A percentile compares a stretch with the other conserved stretches of the same genome.
phyloP scores from a whole-genome alignment of 1,140 invertebrate genomes.

The Mya arenaria region DNA sequence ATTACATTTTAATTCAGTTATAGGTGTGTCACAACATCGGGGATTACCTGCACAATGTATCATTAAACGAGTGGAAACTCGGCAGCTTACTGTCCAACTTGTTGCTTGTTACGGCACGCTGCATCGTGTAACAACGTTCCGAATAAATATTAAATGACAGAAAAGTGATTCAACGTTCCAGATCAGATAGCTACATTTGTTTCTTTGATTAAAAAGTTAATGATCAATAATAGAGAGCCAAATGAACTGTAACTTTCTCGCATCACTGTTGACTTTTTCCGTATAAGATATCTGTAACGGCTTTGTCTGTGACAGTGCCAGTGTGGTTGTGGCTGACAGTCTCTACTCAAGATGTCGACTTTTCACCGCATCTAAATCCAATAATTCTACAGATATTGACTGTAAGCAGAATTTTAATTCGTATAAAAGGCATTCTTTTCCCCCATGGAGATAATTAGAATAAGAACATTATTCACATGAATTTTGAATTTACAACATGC shows the following conservation, averaged over 20 bases:
- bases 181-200: background rate
- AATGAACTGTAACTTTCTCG: background rate
- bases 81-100: constrained; percentile 47
- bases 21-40: background rate
- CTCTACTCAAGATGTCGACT: too few species aligned
- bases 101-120: background rate
- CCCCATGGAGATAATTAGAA: too few species aligned
- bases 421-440: too few species aligned
- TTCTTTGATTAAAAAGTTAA: background rate
- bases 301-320: background rate
- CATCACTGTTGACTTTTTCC: background rate
- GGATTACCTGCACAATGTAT: constrained; percentile 51
- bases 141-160: too few species aligned
- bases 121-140: background rate
- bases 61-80: constrained; percentile 48
- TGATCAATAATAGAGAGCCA: background rate
- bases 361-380: too few species aligned
- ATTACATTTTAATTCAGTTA: background rate
- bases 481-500: too few species aligned
- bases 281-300: background rate
- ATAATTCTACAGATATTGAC: too few species aligned
- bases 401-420: too few species aligned
- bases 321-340: too few species aligned
- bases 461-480: too few species aligned
- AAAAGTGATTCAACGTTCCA: too few species aligned